phyloP scores from a whole-genome alignment of 1,140 invertebrate genomes.

The Arion vulgaris region DNA sequence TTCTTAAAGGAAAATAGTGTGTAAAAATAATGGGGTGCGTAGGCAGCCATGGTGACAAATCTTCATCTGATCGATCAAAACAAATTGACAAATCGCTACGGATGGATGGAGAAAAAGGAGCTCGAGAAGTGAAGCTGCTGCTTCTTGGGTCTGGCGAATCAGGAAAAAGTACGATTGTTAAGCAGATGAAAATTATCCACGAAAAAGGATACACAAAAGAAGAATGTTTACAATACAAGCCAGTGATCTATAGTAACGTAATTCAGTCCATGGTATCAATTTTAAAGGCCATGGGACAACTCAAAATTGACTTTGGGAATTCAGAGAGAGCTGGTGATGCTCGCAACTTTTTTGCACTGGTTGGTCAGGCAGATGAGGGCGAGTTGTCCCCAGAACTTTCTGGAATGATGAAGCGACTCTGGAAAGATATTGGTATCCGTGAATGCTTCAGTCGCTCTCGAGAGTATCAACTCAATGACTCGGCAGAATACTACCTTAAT shows the following conservation, averaged over 20 bases:
- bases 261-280: constrained; percentile 91
- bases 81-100: constrained; percentile 90
- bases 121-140: constrained; percentile 90
- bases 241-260: constrained; percentile 92
- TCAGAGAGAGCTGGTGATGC: constrained; percentile 78
- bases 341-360: no score
- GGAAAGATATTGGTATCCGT: no score
- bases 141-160: constrained; percentile 88
- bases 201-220: constrained; percentile 93
- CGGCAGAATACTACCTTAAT: constrained; percentile 72
- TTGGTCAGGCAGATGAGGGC: no score
- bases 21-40: no score
- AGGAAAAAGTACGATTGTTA: constrained; percentile 88
- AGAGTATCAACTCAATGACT: no score
- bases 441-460: no score
- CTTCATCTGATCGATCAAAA: constrained; percentile 80
- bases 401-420: no score
- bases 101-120: constrained; percentile 86
- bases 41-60: no score
- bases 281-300: constrained; percentile 92
- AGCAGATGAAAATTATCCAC: constrained; percentile 97
- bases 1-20: no score
- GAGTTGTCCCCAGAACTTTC: no score
- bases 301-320: constrained; percentile 92
- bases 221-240: constrained; percentile 93